Conservation (phyloP, 2,888 invertebrate genomes). For the Habroteleia sp. region DNA sequence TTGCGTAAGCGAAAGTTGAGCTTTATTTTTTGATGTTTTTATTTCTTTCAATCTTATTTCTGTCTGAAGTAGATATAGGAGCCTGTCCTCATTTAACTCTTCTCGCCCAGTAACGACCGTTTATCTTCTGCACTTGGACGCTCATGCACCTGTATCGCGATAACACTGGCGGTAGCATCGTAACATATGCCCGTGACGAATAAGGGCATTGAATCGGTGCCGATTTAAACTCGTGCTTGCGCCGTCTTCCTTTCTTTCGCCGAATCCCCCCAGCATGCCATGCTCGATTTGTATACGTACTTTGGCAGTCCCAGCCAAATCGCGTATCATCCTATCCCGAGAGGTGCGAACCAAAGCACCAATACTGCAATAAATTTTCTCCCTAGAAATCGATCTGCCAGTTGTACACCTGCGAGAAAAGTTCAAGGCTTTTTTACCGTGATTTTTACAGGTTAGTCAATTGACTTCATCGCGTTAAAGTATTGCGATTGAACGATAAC, state of each 20-base stretch:
- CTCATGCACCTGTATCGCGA: constrained; percentile 65
- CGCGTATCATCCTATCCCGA: constrained; percentile 39
- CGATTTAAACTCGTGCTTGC: constrained; percentile 60
- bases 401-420: constrained; percentile 51
- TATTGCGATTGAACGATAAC: too few species aligned
- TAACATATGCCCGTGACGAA: constrained; percentile 64
- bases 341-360: constrained; percentile 54
- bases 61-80: constrained; percentile 45
- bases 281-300: constrained; percentile 54
- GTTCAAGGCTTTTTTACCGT: constrained; percentile 12
- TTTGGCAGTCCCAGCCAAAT: constrained; percentile 45
- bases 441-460: too few species aligned
- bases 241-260: constrained; percentile 50
- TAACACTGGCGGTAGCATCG: constrained; percentile 58
- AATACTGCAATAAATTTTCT: constrained; percentile 53
- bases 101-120: constrained; percentile 53
- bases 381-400: constrained; percentile 45
- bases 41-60: constrained; percentile 31
- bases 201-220: constrained; percentile 66
- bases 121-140: constrained; percentile 61
- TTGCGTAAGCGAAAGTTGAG: too few species aligned
- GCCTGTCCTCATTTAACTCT: constrained; percentile 62
- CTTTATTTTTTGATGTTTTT: constrained; percentile 18
- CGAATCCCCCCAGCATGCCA: constrained; percentile 48
- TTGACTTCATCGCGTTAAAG: constrained; percentile 6